A percentile compares a stretch with the other conserved stretches of the same genome.
These are phyloP conservation scores for Ptychadena robeensis DNA, from an alignment of 2,797 vertebrate genomes.

Conservation along the genomic window DNA sequence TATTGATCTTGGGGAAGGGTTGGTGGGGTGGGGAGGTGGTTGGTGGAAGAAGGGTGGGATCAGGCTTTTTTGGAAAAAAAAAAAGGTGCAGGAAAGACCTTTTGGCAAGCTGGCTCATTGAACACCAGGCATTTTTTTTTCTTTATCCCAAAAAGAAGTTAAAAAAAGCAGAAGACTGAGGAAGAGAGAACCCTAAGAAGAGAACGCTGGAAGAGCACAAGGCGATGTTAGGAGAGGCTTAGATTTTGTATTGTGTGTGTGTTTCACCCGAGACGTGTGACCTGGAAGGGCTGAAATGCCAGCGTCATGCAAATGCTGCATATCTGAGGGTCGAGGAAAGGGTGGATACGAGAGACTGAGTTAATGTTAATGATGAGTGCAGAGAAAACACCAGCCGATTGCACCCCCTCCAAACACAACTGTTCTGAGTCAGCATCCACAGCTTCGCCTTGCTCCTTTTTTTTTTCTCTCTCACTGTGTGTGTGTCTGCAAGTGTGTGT, in stretches of 20 bases:
- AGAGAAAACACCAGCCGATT: constrained; percentile 79
- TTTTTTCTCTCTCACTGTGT: constrained; percentile 57
- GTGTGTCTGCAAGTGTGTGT: constrained; percentile 66
- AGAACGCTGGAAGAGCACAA: constrained; percentile 71
- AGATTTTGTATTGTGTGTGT: constrained; percentile 57
- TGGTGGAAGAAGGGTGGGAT: constrained; percentile 58
- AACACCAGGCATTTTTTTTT: constrained; percentile 71
- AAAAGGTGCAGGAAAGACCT: constrained; percentile 73
- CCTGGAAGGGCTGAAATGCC: constrained; percentile 77
- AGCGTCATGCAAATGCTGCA: constrained; percentile 79
- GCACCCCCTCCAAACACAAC: constrained; percentile 79
- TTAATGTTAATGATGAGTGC: constrained; percentile 82
- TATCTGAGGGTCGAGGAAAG: constrained; percentile 80
- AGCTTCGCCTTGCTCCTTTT: constrained; percentile 73
- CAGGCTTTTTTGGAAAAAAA: constrained; percentile 68
- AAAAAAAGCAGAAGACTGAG: constrained; percentile 75
- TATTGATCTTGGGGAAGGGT: constrained; percentile 73
- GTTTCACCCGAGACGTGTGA: constrained; percentile 73
- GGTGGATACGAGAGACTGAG: constrained; percentile 78
- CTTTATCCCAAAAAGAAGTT: constrained; percentile 75
- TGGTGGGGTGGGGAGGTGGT: constrained; percentile 62
- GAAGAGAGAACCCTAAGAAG: constrained; percentile 64
- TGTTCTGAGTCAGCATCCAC: constrained; percentile 84
- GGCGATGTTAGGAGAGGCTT: constrained; percentile 71
- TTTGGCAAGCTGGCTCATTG: constrained; percentile 72